Evolutionary conservation across 2,888 invertebrate genomes (phyloP).

Genomic region (Pristionchus exspectatus): DNA sequence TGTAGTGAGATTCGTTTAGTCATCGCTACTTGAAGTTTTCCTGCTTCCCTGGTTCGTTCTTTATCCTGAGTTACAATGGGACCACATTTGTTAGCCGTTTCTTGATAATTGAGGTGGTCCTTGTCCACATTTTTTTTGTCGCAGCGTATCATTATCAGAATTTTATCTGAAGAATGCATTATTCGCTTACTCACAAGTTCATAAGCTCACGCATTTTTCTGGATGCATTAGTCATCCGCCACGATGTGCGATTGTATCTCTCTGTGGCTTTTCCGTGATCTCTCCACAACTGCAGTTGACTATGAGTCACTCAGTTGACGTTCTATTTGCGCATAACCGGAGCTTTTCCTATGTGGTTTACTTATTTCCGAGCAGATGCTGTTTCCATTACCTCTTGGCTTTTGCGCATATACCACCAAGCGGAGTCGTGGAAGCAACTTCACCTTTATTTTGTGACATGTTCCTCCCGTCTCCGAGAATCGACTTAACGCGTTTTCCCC

Average conservation of each 20-base stretch:
- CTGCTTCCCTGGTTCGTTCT: neutral
- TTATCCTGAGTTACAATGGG: too few species aligned
- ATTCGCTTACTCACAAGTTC: neutral
- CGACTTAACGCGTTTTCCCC: neutral
- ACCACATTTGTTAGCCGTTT: too few species aligned
- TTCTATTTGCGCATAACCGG: slow-evolving; percentile 30
- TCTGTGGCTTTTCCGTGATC: neutral
- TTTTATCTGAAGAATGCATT: neutral
- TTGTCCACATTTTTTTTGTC: too few species aligned
- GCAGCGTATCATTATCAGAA: too few species aligned
- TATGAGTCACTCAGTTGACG: slow-evolving; percentile 3
- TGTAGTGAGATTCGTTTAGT: too few species aligned
- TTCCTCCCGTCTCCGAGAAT: neutral
- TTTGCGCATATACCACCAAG: too few species aligned
- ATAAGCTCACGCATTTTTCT: neutral
- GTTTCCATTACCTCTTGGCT: neutral
- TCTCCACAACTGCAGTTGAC: neutral
- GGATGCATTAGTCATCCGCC: neutral
- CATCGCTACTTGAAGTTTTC: neutral
- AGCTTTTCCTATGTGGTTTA: neutral
- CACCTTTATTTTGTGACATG: neutral
- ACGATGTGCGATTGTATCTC: neutral
- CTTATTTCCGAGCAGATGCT: neutral
- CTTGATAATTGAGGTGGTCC: too few species aligned
- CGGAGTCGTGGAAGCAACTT: neutral